Evolutionary conservation across 2,888 invertebrate species (phyloP).

Genomic region (Nipponacmea schrenckii): DNA sequence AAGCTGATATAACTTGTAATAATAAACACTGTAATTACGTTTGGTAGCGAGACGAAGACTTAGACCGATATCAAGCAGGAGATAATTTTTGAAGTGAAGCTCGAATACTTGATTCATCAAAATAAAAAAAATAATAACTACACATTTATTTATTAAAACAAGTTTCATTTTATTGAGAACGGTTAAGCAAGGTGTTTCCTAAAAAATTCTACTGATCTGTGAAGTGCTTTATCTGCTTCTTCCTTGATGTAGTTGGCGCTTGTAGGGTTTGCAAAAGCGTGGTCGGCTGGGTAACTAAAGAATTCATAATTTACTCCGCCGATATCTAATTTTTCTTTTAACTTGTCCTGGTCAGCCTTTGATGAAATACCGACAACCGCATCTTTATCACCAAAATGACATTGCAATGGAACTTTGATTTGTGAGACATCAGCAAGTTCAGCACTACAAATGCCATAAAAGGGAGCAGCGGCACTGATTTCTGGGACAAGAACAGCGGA

Average conservation of each 20-base stretch:
- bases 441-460: constrained; percentile 51
- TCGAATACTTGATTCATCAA: too few species aligned
- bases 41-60: too few species aligned
- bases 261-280: constrained; percentile 42
- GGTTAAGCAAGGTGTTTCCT: constrained; percentile 30
- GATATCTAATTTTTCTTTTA: constrained; percentile 39
- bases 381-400: constrained; percentile 52
- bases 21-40: too few species aligned
- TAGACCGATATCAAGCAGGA: too few species aligned
- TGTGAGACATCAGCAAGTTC: constrained; percentile 41
- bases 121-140: too few species aligned
- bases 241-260: constrained; percentile 39
- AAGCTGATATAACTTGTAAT: too few species aligned
- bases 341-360: constrained; percentile 37
- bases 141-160: too few species aligned
- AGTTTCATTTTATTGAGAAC: too few species aligned
- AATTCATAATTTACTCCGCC: constrained; percentile 35
- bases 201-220: constrained; percentile 40
- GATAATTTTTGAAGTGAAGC: too few species aligned
- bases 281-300: constrained; percentile 40
- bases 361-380: constrained; percentile 48
- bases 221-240: constrained; percentile 30
- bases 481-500: constrained; percentile 41
- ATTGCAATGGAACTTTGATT: constrained; percentile 51
- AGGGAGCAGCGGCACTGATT: constrained; percentile 51